Percentiles rank a stretch among this genome's conserved stretches.
phyloP scores from a whole-genome alignment of 2,797 vertebrate species.

The Pipistrellus nathusii region DNA sequence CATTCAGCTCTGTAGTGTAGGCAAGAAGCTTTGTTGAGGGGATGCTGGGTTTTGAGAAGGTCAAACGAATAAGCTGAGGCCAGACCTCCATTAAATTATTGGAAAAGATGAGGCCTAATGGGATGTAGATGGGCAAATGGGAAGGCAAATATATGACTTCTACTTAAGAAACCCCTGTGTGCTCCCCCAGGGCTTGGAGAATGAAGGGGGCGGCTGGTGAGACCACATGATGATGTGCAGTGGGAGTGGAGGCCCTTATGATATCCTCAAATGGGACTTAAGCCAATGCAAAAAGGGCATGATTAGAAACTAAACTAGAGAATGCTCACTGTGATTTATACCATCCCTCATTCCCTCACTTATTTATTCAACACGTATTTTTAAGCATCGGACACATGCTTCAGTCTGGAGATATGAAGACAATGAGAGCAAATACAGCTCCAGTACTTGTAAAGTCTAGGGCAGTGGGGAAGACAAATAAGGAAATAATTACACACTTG shows the following conservation, averaged over 20 bases:
- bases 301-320: not conserved
- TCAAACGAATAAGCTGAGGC: not conserved
- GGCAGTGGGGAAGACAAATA: constrained; percentile 4
- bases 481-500: not conserved
- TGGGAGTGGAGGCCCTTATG: not conserved
- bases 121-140: not conserved
- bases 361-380: not conserved
- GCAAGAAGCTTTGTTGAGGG: not conserved
- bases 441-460: not conserved
- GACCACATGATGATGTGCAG: not conserved
- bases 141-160: not conserved
- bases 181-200: not conserved
- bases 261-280: not conserved
- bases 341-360: not conserved
- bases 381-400: not conserved
- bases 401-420: not conserved
- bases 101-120: not conserved
- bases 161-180: not conserved
- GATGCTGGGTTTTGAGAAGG: not conserved
- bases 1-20: not conserved
- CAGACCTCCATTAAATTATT: not conserved
- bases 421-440: not conserved
- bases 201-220: not conserved
- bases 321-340: not conserved
- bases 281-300: not conserved